These are phyloP conservation scores for Drosophila serrata DNA, from an alignment of 1,140 invertebrate species.

Conservation along the genomic window DNA sequence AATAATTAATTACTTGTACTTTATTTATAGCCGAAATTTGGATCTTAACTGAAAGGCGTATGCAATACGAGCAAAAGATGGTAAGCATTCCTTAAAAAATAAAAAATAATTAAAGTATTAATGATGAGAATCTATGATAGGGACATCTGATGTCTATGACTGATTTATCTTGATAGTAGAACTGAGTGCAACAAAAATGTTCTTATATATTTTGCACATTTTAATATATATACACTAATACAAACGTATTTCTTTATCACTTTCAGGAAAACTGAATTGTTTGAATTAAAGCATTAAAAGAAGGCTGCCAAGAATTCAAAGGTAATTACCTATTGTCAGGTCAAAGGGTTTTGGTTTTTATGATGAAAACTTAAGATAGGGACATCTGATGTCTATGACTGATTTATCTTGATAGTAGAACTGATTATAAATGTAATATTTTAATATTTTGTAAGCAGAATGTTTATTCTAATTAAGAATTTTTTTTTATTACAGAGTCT, in stretches of 20 bases:
- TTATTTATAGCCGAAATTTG: no score
- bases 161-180: slow-evolving; percentile 55
- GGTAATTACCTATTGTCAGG: slow-evolving; percentile 8
- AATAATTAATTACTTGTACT: no score
- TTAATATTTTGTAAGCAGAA: neutral
- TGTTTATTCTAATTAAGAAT: neutral
- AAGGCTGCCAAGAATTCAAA: no score
- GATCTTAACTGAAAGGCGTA: no score
- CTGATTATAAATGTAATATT: slow-evolving; percentile 5
- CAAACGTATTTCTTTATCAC: neutral
- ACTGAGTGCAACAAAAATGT: no score
- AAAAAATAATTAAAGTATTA: no score
- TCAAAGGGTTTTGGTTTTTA: neutral
- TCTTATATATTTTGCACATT: neutral
- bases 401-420: slow-evolving; percentile 53
- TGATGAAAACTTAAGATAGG: slow-evolving; percentile 44
- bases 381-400: slow-evolving; percentile 56
- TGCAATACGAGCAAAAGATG: no score
- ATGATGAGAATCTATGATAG: slow-evolving; percentile 38
- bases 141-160: slow-evolving; percentile 54
- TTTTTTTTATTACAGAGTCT: neutral
- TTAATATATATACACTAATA: no score
- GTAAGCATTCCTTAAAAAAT: no score
- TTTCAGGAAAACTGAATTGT: neutral
- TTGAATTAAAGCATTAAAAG: neutral